A percentile compares a stretch with the other conserved stretches of the same genome.
Evolutionary conservation across 2,888 invertebrate genomes (phyloP).

Genomic region (Meghimatium bilineatum): DNA sequence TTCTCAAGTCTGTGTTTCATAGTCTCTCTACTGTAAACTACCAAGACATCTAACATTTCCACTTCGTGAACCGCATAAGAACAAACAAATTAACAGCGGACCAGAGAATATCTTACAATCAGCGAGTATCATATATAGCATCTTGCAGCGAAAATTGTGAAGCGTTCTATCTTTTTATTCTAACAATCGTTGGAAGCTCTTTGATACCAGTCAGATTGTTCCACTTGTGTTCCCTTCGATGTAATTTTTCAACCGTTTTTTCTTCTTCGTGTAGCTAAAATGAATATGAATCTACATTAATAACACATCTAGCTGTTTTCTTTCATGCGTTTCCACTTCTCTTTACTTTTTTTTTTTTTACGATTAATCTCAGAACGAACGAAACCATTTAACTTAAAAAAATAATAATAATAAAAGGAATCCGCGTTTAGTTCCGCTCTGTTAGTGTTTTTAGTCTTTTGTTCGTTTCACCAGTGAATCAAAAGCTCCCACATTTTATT

Average conservation of each 20-base stretch:
- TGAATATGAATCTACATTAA: slow-evolving; percentile 38
- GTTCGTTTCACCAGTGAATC: background rate
- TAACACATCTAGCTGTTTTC: background rate
- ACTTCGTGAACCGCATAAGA: no score
- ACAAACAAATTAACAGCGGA: no score
- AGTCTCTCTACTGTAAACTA: no score
- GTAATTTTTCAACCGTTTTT: slow-evolving; percentile 8
- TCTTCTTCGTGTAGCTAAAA: slow-evolving; percentile 8
- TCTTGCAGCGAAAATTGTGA: background rate
- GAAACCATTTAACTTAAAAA: slow-evolving; percentile 1
- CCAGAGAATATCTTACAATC: background rate
- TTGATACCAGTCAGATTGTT: slow-evolving; percentile 3
- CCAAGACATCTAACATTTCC: no score
- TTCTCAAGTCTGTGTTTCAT: no score
- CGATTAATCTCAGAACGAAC: background rate
- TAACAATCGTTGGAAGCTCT: background rate
- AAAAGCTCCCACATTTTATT: background rate
- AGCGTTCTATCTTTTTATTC: background rate
- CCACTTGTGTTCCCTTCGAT: no score
- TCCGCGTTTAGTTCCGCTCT: slow-evolving; percentile 21
- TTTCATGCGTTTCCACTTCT: background rate
- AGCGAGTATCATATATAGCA: background rate
- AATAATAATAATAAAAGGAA: background rate
- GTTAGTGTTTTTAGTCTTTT: slow-evolving; percentile 7
- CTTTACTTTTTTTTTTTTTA: background rate